Evolutionary conservation across 1,140 invertebrate genomes (phyloP).

Genomic region (Euura lappo): DNA sequence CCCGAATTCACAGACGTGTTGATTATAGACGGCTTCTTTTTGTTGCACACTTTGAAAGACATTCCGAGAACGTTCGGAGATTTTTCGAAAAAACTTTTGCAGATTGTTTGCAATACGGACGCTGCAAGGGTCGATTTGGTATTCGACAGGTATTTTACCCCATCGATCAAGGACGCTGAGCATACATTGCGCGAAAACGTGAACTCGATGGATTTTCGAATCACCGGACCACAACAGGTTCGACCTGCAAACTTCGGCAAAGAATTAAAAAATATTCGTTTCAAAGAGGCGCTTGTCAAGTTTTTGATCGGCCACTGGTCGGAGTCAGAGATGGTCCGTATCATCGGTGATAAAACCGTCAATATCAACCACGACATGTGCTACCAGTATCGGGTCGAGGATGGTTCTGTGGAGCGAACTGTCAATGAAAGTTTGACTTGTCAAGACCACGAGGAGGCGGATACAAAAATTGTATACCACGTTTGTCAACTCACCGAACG

Average conservation of each 20-base stretch:
- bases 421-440: slow-evolving; percentile 34
- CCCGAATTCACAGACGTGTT: background rate
- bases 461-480: slow-evolving; percentile 28
- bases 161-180: slow-evolving; percentile 28
- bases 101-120: background rate
- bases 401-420: slow-evolving; percentile 26
- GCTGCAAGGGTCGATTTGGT: slow-evolving; percentile 12
- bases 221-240: slow-evolving; percentile 24
- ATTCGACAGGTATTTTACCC: slow-evolving; percentile 24
- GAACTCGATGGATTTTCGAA: no score
- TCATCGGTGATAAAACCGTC: slow-evolving; percentile 36
- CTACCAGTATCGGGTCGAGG: slow-evolving; percentile 26
- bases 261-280: slow-evolving; percentile 38
- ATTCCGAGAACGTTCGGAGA: slow-evolving; percentile 9
- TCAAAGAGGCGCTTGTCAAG: slow-evolving; percentile 36
- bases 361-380: slow-evolving; percentile 35
- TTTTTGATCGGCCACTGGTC: slow-evolving; percentile 39
- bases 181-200: slow-evolving; percentile 10
- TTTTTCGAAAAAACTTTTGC: slow-evolving; percentile 23
- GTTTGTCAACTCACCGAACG: slow-evolving; percentile 29
- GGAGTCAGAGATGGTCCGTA: slow-evolving; percentile 29
- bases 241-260: slow-evolving; percentile 26
- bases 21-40: background rate
- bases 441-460: slow-evolving; percentile 23
- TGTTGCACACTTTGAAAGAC: background rate